Percentiles rank a stretch among this genome's conserved stretches.
Conservation (phyloP, 2,888 invertebrate genomes). For the Cotesia congregata region DNA sequence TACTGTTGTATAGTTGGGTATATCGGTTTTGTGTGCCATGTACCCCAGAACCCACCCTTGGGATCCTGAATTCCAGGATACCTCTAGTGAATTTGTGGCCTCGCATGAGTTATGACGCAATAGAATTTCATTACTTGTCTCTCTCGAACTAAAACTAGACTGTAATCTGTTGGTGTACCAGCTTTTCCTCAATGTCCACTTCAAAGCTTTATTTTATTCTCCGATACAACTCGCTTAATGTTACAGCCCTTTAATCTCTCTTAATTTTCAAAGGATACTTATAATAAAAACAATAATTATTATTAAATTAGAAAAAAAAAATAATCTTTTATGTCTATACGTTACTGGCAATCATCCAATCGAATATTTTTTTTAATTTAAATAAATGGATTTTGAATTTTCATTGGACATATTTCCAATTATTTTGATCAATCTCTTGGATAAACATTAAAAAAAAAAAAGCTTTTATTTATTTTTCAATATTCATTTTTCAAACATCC, state of each 20-base stretch:
- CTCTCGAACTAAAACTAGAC: constrained; percentile 9
- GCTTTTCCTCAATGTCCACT: constrained; percentile 7
- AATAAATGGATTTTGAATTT: neutral
- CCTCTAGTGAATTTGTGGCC: constrained; percentile 14
- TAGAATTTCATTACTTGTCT: constrained; percentile 35
- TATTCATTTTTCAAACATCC: neutral
- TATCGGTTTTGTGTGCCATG: neutral
- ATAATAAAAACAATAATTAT: too few species aligned
- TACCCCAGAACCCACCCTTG: constrained; percentile 6
- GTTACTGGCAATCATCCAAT: neutral
- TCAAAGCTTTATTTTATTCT: neutral
- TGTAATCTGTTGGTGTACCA: neutral
- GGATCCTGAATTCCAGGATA: constrained; percentile 20
- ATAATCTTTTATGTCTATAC: neutral
- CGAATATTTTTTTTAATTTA: neutral
- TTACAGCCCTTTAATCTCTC: too few species aligned
- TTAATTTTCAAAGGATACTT: too few species aligned
- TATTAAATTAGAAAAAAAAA: neutral
- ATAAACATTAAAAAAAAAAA: neutral
- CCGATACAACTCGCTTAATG: too few species aligned
- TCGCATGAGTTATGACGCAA: constrained; percentile 26
- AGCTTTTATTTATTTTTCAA: neutral
- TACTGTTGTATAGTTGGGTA: neutral
- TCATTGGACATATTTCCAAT: neutral
- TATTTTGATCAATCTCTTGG: neutral